Percentiles rank a stretch among this genome's conserved stretches.
Conservation (phyloP, 2,113 vertebrate genomes). For the Copsychus sechellarum region DNA sequence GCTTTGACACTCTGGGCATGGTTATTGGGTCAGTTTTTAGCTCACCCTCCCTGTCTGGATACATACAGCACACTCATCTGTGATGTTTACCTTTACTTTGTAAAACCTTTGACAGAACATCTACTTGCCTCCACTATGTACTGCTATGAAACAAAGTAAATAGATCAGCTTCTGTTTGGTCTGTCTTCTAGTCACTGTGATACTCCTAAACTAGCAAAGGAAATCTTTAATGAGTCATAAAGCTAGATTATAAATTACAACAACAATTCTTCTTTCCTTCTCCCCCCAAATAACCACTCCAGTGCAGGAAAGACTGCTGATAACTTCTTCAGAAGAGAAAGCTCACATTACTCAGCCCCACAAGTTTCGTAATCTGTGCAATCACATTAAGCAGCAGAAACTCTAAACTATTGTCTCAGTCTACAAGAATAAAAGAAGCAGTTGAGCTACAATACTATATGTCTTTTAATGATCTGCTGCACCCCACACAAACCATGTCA, state of each 20-base stretch:
- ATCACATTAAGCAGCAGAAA: background rate
- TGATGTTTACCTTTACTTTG: background rate
- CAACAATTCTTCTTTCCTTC: background rate
- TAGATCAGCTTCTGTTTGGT: background rate
- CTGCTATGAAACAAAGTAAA: background rate
- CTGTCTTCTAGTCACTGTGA: background rate
- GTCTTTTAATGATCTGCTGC: background rate
- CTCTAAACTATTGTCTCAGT: background rate
- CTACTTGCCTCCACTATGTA: background rate
- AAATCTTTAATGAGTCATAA: background rate
- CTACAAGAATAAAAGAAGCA: background rate
- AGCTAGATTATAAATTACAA: background rate
- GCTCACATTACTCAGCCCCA: background rate
- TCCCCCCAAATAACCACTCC: background rate
- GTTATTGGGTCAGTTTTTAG: background rate
- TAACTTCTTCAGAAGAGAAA: background rate
- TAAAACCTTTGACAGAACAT: background rate
- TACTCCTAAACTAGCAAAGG: background rate
- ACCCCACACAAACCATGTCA: background rate
- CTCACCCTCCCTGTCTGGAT: background rate
- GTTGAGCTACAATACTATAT: background rate
- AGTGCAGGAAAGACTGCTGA: background rate
- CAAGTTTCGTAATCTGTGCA: background rate
- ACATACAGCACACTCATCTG: background rate
- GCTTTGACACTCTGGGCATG: background rate